A percentile compares a stretch with the other conserved stretches of the same genome.
Conservation (phyloP, 2,113 vertebrate genomes). For the Probosciger aterrimus region DNA sequence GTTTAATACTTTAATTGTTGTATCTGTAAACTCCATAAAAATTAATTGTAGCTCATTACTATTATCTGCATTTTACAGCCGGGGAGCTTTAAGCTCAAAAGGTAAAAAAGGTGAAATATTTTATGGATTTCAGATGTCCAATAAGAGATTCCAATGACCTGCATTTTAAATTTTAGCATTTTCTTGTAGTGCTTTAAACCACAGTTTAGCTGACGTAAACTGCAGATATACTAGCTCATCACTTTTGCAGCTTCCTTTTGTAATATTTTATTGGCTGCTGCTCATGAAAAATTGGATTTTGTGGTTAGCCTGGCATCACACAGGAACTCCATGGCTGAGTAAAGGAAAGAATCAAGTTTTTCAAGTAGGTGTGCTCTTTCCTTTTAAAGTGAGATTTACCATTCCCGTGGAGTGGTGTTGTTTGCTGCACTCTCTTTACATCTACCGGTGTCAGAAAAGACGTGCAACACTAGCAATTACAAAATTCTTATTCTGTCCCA, state of each 20-base stretch:
- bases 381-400: neutral
- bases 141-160: neutral
- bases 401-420: neutral
- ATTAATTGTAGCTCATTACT: neutral
- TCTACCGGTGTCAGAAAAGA: neutral
- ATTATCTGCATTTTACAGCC: neutral
- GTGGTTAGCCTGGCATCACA: neutral
- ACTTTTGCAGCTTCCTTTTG: neutral
- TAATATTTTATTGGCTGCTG: neutral
- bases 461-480: neutral
- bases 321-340: neutral
- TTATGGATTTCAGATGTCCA: neutral
- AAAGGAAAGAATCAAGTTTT: neutral
- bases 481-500: neutral
- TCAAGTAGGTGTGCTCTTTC: neutral
- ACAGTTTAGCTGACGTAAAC: neutral
- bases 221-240: neutral
- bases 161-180: neutral
- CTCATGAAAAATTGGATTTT: neutral
- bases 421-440: neutral
- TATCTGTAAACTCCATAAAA: neutral
- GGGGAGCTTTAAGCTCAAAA: neutral
- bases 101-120: neutral
- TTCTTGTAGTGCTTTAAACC: neutral
- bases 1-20: neutral